Evolutionary conservation across 2,888 invertebrate species (phyloP), one percentile per base, ranked within the genome.

Genomic region (Mechanitis mazaeus): DNA sequence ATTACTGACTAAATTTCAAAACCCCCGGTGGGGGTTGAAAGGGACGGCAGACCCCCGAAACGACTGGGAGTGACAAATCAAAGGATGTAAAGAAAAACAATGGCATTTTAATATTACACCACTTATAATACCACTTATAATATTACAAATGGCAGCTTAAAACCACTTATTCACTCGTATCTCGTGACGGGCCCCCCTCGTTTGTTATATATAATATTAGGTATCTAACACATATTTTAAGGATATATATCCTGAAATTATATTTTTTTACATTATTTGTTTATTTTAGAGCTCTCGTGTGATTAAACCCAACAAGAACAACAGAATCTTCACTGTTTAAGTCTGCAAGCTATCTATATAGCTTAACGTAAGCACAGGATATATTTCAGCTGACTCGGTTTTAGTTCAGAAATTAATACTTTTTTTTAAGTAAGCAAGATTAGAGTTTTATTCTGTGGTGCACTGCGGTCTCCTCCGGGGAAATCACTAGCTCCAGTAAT

Each of bases 401-500:
- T 60, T 58, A 67, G 63, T 65, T 68, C 68, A 66, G 66, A 72
- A 70, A 71, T 71, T 71, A 71, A 69, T 69, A 66, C 64, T 65
- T 68, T 69, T 68, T 20, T 70, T 71, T 64, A 64, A 68, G 61
- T 58, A 64, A 67, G 66, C 61, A 60, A 64, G 62, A 63, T 66
- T 64, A 68, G 57, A 66, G 67, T 63, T 66, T 68, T 66, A 69
- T 65, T 66, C 64, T 53, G 63, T 67, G 63, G 64, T 63, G 69
- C 71, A 68, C 63, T 63, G 71, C 64, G 63, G 65, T 61, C 59
- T 59, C 67, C 79, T 72, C 78, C 12, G 35, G 87, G 87, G 87
- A 87, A 87, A 87, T 87, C 84, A 85, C 71, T 69, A 72, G 71
- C 74, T 75, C 71, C 74, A 79, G 79, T 85, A 83, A 85, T 85